These are phyloP conservation scores for Armadillidium nasatum DNA, from an alignment of 1,140 invertebrate genomes.

Conservation along the genomic window DNA sequence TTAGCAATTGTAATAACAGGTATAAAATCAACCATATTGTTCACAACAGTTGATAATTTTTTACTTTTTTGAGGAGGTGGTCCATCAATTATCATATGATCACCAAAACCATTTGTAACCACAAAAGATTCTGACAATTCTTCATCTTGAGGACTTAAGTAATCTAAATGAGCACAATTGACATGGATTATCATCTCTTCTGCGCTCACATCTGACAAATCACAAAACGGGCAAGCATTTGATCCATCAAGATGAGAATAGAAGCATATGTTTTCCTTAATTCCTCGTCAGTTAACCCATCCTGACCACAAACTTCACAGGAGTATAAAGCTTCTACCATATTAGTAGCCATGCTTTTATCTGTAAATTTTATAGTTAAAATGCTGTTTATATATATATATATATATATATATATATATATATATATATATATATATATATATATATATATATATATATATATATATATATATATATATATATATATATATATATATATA, in stretches of 20 bases:
- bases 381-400: no score
- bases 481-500: no score
- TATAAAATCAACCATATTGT: constrained; percentile 26
- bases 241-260: constrained; percentile 69
- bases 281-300: constrained; percentile 69
- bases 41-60: neutral
- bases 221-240: constrained; percentile 74
- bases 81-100: constrained; percentile 51
- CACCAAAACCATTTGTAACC: constrained; percentile 51
- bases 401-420: no score
- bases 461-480: no score
- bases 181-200: constrained; percentile 72
- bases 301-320: constrained; percentile 76
- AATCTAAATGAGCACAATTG: constrained; percentile 72
- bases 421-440: no score
- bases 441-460: no score
- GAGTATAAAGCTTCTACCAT: constrained; percentile 53
- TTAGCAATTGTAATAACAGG: constrained; percentile 35
- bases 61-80: neutral
- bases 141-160: constrained; percentile 63
- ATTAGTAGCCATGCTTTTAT: constrained; percentile 46
- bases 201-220: constrained; percentile 63
- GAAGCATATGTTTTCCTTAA: constrained; percentile 72
- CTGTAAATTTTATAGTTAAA: neutral
- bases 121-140: constrained; percentile 54